Conservation (phyloP, 2,888 invertebrate species). For the Panopea generosa region DNA sequence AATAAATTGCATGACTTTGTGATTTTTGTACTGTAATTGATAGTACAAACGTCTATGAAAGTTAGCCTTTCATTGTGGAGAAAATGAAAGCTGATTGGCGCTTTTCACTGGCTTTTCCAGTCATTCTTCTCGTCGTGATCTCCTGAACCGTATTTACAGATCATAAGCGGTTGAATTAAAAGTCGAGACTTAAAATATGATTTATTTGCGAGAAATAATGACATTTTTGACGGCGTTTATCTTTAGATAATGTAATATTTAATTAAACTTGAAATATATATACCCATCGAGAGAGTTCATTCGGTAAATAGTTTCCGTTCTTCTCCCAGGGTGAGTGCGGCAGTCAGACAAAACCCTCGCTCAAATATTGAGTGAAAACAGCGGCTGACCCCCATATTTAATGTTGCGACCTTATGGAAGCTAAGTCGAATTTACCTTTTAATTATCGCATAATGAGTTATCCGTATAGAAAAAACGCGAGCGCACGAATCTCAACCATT, state of each 20-base stretch:
- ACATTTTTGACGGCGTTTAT: slow-evolving; percentile 1
- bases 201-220: slow-evolving; percentile 26
- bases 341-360: neutral
- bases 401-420: slow-evolving; percentile 31
- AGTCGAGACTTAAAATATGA: slow-evolving; percentile 44
- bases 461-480: neutral
- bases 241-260: slow-evolving; percentile 17
- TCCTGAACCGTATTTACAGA: neutral
- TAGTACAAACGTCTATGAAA: slow-evolving; percentile 28
- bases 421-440: slow-evolving; percentile 45
- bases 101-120: slow-evolving; percentile 1
- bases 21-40: slow-evolving; percentile 44
- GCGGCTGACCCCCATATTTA: slow-evolving; percentile 35
- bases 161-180: slow-evolving; percentile 18
- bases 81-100: slow-evolving; percentile 1
- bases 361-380: slow-evolving; percentile 7
- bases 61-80: slow-evolving; percentile 28
- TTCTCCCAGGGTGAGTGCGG: too few relatives aligned
- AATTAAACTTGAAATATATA: slow-evolving; percentile 39
- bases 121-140: neutral
- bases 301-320: slow-evolving; percentile 16
- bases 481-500: neutral
- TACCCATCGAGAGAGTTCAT: slow-evolving; percentile 27
- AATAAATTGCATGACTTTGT: slow-evolving; percentile 51
- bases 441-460: slow-evolving; percentile 28